Conservation (phyloP, 2,113 vertebrate genomes). For the Dunckerocampus dactyliophorus region DNA sequence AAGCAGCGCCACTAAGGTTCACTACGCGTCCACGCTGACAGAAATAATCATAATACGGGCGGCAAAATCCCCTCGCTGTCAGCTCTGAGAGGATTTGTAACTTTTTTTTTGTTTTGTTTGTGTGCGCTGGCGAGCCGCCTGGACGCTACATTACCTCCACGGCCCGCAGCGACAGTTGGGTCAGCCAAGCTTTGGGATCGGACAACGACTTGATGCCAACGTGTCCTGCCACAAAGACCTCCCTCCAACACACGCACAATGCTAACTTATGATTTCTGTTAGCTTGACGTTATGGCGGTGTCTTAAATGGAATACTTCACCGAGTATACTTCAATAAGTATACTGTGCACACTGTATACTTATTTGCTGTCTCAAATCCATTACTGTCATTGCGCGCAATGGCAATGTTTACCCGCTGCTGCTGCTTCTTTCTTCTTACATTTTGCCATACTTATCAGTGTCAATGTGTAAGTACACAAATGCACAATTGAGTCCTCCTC, state of each 20-base stretch:
- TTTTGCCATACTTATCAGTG: too few relatives aligned
- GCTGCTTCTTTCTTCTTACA: too few relatives aligned
- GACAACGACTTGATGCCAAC: constrained; percentile 30
- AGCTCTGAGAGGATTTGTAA: constrained; percentile 60
- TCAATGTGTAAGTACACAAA: too few relatives aligned
- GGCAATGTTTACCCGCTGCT: too few relatives aligned
- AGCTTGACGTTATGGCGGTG: too few relatives aligned
- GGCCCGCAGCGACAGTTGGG: constrained; percentile 35
- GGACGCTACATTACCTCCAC: constrained; percentile 47
- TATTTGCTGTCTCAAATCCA: too few relatives aligned
- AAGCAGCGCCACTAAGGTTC: neutral
- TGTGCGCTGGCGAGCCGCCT: constrained; percentile 50
- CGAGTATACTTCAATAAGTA: too few relatives aligned
- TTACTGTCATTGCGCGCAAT: too few relatives aligned
- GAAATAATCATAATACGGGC: constrained; percentile 48
- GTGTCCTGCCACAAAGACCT: neutral
- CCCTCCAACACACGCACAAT: neutral
- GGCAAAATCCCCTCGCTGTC: constrained; percentile 53
- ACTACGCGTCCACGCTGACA: constrained; percentile 1
- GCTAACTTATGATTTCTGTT: too few relatives aligned
- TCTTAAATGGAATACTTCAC: too few relatives aligned
- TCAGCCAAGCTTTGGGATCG: constrained; percentile 54
- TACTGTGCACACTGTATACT: too few relatives aligned
- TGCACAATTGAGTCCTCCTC: too few relatives aligned
- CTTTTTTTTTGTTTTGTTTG: constrained; percentile 12